Base-by-base conservation (phyloP, 2,113 vertebrate species). In the Thryonomys swinderianus region DNA sequence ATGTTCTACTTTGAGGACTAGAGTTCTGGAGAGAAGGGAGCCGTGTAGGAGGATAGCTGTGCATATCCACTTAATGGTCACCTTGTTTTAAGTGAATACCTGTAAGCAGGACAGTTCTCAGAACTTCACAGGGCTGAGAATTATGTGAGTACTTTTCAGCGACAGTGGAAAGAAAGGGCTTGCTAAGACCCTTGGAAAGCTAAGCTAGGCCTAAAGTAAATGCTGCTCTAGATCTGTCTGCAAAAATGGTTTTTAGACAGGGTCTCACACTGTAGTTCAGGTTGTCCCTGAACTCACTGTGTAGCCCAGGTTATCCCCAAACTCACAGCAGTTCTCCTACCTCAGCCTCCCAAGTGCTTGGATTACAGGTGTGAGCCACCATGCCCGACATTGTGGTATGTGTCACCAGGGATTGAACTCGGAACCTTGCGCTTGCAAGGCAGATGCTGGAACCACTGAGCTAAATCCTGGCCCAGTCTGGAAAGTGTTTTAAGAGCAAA, bases 1-100 rank as follows among this genome's bases (percentile, higher is more conserved):
- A 16, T 74, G 25, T 48, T 87, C 62, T 88, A 5, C 48, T 21
- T 48, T 45, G 84, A 90, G 85, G 42, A 85, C 23, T 13, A 59
- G 37, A 53, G 71, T 74, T 96, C 76, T 45, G 16, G 84, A 82
- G 61, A 88, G 59, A 48, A 92, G 84, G 51, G 27, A 79, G 37
- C 85, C 71, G 1, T 59, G 83, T 11, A 25, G 42, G 80, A 42
- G 48, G 57, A 53, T 37, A 93, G 48, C 53, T 55, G 20, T 20
- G 1, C 9, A 21, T 14, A 27, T 42, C 55, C 74, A 53, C 48
- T 37, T 67, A 23, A 48, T 73, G 48, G 51, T 57, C 18, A 8
- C 32, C 8, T 82, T n/a, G n/a, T 30, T 37, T 81, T 80, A 85
- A 27, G 25, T 37, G 66, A n/a, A 4, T 13, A 40, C 67, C 27